Percentiles rank a stretch among this genome's conserved stretches.
Evolutionary conservation across 2,113 vertebrate species (phyloP).

Genomic region (Calyptommatus sinebrachiatus): DNA sequence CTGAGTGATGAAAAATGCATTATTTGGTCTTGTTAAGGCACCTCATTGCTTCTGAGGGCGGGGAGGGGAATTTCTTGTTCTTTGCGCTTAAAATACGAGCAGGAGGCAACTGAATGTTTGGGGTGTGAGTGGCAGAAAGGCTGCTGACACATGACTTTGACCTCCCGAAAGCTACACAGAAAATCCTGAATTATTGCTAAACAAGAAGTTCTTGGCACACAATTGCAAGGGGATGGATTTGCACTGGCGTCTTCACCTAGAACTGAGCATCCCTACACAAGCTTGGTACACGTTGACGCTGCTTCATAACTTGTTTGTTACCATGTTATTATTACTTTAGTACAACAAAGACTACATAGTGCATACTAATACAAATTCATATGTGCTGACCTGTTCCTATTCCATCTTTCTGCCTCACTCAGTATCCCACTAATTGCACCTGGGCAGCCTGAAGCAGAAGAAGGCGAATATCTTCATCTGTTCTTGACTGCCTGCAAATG

Average conservation of each 20-base stretch:
- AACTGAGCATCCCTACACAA: background rate
- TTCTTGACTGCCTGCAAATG: too few species aligned
- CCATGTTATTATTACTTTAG: too few species aligned
- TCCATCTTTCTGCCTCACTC: too few species aligned
- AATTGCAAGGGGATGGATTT: background rate
- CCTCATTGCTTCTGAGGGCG: conserved; percentile 22
- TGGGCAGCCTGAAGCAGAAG: too few species aligned
- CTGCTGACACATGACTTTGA: background rate
- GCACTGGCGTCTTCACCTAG: background rate
- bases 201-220: too few species aligned
- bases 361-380: too few species aligned
- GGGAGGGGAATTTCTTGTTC: conserved; percentile 50
- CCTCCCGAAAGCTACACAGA: too few species aligned
- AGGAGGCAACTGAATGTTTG: conserved; percentile 36
- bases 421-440: too few species aligned
- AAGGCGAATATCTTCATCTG: too few species aligned
- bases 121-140: background rate
- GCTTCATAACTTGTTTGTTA: too few species aligned
- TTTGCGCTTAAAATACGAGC: conserved; percentile 59
- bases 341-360: too few species aligned
- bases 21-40: conserved; percentile 55
- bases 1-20: conserved; percentile 62
- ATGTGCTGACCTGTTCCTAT: too few species aligned
- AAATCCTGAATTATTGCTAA: background rate
- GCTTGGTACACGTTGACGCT: background rate